phyloP scores from a whole-genome alignment of 2,797 vertebrate genomes.

The Ctenochaetus hawaiiensis region DNA sequence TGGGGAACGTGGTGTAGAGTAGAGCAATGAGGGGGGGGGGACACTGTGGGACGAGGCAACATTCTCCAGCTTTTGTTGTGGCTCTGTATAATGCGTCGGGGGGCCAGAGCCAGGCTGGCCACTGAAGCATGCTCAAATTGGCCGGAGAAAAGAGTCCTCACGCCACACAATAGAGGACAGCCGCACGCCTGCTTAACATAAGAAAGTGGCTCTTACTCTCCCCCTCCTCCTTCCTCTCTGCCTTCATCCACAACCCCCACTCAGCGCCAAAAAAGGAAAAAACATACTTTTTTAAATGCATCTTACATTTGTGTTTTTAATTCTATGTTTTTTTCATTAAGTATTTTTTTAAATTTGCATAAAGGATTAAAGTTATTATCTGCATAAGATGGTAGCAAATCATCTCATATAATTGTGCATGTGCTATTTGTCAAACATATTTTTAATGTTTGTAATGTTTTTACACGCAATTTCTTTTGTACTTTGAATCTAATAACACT shows the following conservation, averaged over 20 bases:
- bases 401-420: neutral
- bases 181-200: constrained; percentile 87
- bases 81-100: constrained; percentile 83
- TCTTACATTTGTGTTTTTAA: neutral
- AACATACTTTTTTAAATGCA: constrained; percentile 37
- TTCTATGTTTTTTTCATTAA: neutral
- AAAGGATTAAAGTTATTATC: neutral
- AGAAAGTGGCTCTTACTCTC: constrained; percentile 83
- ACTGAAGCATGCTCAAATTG: constrained; percentile 86
- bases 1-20: constrained; percentile 77
- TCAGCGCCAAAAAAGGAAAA: constrained; percentile 20
- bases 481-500: neutral
- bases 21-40: constrained; percentile 81
- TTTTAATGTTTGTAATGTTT: neutral
- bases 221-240: constrained; percentile 66
- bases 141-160: constrained; percentile 87
- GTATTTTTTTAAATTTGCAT: neutral
- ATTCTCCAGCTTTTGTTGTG: constrained; percentile 86
- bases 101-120: constrained; percentile 81
- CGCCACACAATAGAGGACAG: constrained; percentile 85
- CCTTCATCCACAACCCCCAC: constrained; percentile 39
- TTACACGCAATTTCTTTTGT: neutral
- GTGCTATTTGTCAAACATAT: neutral
- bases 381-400: neutral
- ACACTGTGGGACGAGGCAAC: constrained; percentile 75